Evolutionary conservation across 2,113 vertebrate genomes (phyloP), one percentile per base, ranked within the genome.

Genomic region (Recurvirostra avosetta): DNA sequence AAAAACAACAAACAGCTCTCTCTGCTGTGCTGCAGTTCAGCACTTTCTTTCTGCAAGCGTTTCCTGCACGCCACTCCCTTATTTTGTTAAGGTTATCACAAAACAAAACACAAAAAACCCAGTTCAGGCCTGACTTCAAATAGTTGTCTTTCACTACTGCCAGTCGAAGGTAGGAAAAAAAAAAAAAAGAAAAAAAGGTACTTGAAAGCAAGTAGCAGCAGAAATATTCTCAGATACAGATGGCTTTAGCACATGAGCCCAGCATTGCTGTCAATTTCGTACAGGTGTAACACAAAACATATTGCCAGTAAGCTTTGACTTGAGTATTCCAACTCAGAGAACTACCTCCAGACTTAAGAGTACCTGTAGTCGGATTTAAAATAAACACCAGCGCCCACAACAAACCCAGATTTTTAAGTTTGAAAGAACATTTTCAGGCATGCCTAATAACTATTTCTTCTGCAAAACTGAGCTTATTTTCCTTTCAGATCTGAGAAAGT

Each of bases 191-290:
- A 8, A 20, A 87, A 65, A 8, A 49, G 10, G 22, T 50, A 49
- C 29, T 5, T 58, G 45, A 50, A 91, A 53, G 58, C 20, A 94
- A 82, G 36, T 11, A 72, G 61, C 11, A 88, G 85, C 36, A 49
- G 74, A 36, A 90, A 41, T 1, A 21, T n/a, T 72, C 53, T 65
- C 66, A 75, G 34, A 67, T 6, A 56, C 21, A 65, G 34, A 34
- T 27, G 59, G 50, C 9, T 88, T 80, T 27, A 79, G 47, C 49
- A 40, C 52, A 14, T 7, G 15, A 80, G 34, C 49, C 52, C 63
- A 80, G 45, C 61, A 56, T 0, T 6, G 0, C 30, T 68, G 30
- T 13, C 12, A 16, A 66, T 38, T 58, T 70, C 15, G 1, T 2
- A 30, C 13, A 40, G 25, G 47, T 59, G 2, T 26, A 66, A 68